Evolutionary conservation across 2,113 vertebrate genomes (phyloP), one percentile per base, ranked within the genome.

Genomic region (Ceratotherium simum): DNA sequence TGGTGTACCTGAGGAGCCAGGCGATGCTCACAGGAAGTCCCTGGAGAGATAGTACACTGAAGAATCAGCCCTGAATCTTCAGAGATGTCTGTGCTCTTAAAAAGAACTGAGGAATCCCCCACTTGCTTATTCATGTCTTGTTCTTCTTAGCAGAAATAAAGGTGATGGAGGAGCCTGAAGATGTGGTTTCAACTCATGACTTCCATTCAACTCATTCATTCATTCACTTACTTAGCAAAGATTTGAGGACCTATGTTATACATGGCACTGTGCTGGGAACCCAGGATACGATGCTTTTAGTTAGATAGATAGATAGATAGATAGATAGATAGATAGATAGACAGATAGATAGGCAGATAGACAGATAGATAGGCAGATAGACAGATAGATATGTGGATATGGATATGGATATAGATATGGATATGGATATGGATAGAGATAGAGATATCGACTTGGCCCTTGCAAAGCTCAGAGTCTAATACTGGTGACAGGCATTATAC

Each of bases 91-190:
- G 17, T 39, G 42, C 21, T 87, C 16, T 62, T 93, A 21, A 13
- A 42, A 92, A 76, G 75, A 79, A 56, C 5, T 0, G 64, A 76
- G 42, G 39, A 72, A 39, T 75, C 65, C 64, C 51, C 64, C 8
- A 0, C 6, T 51, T 60, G 42, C 60, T 39, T 73, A 67, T 85
- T 42, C 18, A 36, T 4, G 1, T 65, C n/a, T 75, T 89, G 5
- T 48, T 95, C 67, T 93, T 62, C 67, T 93, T 62, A 17, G 18
- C 56, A 92, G 60, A 98, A 94, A 92, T 42, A 60, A 78, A 69
- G 79, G 31, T 8, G 12, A 39, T 29, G 8, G 58, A 90, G 27
- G n/a, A 92, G 27, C 14, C 67, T 64, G 36, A 90, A 87, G 60
- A 54, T 69, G 56, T 0, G 1, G 16, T 84, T 79, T 76, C 80